Evolutionary conservation across 2,113 vertebrate genomes (phyloP).

Genomic region (Cygnus atratus): DNA sequence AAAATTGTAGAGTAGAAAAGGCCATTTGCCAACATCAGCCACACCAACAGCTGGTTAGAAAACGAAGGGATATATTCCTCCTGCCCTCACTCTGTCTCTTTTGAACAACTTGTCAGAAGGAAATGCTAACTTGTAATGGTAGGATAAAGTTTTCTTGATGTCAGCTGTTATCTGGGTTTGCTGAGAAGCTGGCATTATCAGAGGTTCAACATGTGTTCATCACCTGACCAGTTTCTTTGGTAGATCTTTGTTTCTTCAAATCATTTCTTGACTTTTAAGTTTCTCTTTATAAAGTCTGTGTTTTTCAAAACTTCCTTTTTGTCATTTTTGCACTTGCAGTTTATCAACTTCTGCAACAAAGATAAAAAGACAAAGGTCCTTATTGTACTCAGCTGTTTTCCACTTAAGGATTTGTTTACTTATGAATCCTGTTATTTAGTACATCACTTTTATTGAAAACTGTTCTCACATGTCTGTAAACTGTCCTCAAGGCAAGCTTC

Average conservation of each 20-base stretch:
- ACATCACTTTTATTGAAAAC: not conserved
- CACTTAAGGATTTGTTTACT: not conserved
- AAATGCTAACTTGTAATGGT: not conserved
- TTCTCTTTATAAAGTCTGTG: not conserved
- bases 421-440: conserved; percentile 24
- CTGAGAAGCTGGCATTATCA: not conserved
- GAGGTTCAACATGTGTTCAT: not conserved
- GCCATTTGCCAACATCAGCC: not conserved
- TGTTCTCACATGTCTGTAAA: conserved; percentile 1
- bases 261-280: not conserved
- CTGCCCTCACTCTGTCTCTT: not conserved
- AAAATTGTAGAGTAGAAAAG: not conserved
- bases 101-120: not conserved
- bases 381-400: conserved; percentile 25
- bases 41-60: not conserved
- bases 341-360: not conserved
- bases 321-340: not conserved
- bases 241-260: not conserved
- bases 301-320: not conserved
- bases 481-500: not conserved
- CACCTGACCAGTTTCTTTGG: not conserved
- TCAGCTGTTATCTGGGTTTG: not conserved
- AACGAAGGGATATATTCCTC: not conserved
- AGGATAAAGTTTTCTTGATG: not conserved
- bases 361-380: not conserved